These are phyloP conservation scores for Coenobita brevimanus DNA, from an alignment of 1,140 invertebrate genomes.

Conservation along the genomic window DNA sequence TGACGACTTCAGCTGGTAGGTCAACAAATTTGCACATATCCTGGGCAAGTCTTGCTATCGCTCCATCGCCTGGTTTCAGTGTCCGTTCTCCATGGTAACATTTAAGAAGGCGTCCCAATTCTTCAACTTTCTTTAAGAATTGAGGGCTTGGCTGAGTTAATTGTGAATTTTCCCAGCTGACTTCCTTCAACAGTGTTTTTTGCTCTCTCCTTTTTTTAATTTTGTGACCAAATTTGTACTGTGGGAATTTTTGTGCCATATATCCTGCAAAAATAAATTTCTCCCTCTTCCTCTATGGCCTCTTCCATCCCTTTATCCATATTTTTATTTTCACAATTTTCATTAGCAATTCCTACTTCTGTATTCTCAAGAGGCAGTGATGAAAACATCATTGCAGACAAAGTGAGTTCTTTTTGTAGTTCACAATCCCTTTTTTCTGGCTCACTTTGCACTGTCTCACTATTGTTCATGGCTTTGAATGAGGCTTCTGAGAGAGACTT, in stretches of 20 bases:
- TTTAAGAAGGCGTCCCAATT: not conserved
- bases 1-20: too few relatives aligned
- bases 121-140: not conserved
- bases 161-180: not conserved
- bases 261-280: too few relatives aligned
- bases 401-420: not conserved
- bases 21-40: too few relatives aligned
- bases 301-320: not conserved
- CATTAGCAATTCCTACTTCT: not conserved
- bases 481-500: too few relatives aligned
- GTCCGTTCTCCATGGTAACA: not conserved
- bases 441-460: not conserved
- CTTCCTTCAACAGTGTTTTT: too few relatives aligned
- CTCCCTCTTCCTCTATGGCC: not conserved
- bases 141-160: not conserved
- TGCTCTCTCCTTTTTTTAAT: too few relatives aligned
- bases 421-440: too few relatives aligned
- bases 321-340: too few relatives aligned
- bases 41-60: not conserved
- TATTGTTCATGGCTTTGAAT: not conserved
- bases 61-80: not conserved
- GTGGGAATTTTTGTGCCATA: too few relatives aligned
- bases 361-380: too few relatives aligned
- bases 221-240: too few relatives aligned
- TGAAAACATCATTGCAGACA: too few relatives aligned